Evolutionary conservation across 2,888 invertebrate species (phyloP).

Genomic region (Spicauda simplicius): DNA sequence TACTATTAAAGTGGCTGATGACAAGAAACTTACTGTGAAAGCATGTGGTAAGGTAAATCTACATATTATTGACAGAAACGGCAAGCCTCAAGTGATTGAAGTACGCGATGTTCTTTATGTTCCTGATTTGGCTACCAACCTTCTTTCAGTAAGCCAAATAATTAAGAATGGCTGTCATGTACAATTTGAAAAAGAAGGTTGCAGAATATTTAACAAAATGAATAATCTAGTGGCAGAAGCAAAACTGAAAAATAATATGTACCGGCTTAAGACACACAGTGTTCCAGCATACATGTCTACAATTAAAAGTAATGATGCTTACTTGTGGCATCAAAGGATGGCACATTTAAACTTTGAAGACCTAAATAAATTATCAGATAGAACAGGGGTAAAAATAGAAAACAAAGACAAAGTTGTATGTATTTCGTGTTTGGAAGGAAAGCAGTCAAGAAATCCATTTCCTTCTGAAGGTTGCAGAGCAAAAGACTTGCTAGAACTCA

Average conservation of each 20-base stretch:
- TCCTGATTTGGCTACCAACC: constrained; percentile 38
- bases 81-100: constrained; percentile 21
- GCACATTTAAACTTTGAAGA: constrained; percentile 38
- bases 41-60: constrained; percentile 25
- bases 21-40: constrained; percentile 33
- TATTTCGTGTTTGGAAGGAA: constrained; percentile 39
- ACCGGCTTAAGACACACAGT: constrained; percentile 32
- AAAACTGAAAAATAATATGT: constrained; percentile 38
- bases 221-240: constrained; percentile 32
- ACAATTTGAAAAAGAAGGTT: constrained; percentile 36
- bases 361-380: constrained; percentile 34
- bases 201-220: constrained; percentile 24
- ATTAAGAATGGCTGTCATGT: constrained; percentile 35
- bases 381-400: constrained; percentile 34
- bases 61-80: constrained; percentile 15
- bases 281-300: constrained; percentile 21
- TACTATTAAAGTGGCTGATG: constrained; percentile 37
- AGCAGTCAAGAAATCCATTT: constrained; percentile 39
- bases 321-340: constrained; percentile 39
- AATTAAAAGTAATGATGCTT: constrained; percentile 12
- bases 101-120: constrained; percentile 40
- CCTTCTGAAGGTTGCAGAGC: constrained; percentile 34
- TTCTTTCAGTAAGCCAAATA: constrained; percentile 41
- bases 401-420: constrained; percentile 27
- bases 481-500: constrained; percentile 45